Evolutionary conservation across 2,888 invertebrate genomes (phyloP).

Genomic region (Seira musarum): DNA sequence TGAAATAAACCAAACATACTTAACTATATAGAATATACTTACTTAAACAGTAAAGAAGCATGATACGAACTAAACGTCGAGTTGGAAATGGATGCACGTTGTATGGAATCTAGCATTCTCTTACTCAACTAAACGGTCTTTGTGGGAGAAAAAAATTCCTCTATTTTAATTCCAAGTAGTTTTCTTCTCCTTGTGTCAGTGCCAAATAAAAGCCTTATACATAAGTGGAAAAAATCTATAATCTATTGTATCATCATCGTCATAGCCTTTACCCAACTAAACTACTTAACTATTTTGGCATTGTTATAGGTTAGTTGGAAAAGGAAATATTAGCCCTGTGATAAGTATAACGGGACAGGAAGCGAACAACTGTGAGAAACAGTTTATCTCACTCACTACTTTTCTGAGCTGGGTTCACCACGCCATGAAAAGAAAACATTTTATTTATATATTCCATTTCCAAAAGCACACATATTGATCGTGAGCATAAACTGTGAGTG

Average conservation of each 20-base stretch:
- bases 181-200: not conserved
- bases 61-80: constrained; percentile 2
- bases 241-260: not conserved
- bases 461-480: not conserved
- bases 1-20: not conserved
- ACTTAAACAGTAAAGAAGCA: too few species aligned
- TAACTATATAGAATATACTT: too few species aligned
- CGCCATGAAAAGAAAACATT: not conserved
- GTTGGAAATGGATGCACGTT: constrained; percentile 1
- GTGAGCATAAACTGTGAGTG: not conserved
- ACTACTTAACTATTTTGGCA: not conserved
- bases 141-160: too few species aligned
- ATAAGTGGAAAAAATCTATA: constrained; percentile 8
- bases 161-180: constrained; percentile 2
- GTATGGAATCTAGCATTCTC: too few species aligned
- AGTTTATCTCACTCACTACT: constrained; percentile 3
- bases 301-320: constrained; percentile 7
- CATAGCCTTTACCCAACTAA: not conserved
- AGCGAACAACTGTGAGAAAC: constrained; percentile 11
- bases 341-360: constrained; percentile 11
- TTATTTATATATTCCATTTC: not conserved
- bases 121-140: too few species aligned
- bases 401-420: not conserved
- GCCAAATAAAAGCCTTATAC: not conserved
- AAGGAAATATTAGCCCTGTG: not conserved